Conservation (phyloP, 2,113 vertebrate species). For the Sorex araneus region DNA sequence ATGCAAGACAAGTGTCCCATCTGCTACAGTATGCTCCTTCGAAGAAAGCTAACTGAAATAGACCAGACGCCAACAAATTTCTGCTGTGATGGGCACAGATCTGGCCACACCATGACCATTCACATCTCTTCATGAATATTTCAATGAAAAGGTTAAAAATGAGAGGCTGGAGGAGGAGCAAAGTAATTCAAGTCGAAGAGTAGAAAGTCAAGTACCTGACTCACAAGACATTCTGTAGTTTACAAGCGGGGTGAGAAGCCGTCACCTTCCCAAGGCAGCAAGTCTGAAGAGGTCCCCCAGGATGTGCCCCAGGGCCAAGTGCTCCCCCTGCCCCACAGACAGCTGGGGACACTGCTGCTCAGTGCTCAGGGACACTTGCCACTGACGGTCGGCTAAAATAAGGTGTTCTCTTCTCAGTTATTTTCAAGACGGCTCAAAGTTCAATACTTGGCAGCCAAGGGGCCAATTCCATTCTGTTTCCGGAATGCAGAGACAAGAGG, state of each 20-base stretch:
- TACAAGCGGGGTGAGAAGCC: not conserved
- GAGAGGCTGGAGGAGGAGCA: not conserved
- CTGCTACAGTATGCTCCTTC: no score
- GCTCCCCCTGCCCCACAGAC: no score
- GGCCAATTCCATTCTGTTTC: constrained; percentile 2
- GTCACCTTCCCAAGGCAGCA: not conserved
- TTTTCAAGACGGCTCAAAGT: constrained; percentile 44
- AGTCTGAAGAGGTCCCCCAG: not conserved
- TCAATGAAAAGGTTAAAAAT: constrained; percentile 1
- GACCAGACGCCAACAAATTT: no score
- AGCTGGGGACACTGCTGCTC: no score
- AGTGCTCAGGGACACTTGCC: no score
- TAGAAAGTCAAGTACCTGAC: not conserved
- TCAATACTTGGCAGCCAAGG: not conserved
- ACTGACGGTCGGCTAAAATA: no score
- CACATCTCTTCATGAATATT: not conserved
- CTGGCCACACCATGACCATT: no score
- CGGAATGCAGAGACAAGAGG: not conserved
- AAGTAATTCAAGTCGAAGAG: not conserved
- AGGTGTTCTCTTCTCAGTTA: constrained; percentile 8
- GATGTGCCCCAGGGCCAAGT: no score
- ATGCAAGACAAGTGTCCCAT: no score
- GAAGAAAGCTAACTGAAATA: no score
- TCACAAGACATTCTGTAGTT: not conserved
- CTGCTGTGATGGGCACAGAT: no score